Base-by-base conservation (phyloP, 2,113 vertebrate genomes). In the Myrmecophaga tridactyla region DNA sequence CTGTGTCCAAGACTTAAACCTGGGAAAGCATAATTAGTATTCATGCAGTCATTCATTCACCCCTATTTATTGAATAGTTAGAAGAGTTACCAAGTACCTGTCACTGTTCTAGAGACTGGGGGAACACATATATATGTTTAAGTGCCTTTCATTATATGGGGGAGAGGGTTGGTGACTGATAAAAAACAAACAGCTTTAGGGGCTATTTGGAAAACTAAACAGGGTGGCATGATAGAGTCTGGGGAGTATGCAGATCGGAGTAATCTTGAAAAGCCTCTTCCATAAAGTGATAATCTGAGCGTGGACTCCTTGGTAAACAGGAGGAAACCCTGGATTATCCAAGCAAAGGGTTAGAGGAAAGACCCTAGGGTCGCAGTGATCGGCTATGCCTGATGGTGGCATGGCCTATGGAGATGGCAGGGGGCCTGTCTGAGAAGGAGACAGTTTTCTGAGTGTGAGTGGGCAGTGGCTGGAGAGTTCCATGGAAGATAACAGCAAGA, bases 401-500 rank as follows among this genome's bases (percentile, higher is more conserved):
- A 15, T n/a, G 36, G 20, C 4, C 25, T 43, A 9, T 78, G 29
- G 4, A 34, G 9, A 7, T 17, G 36, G 14, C 17, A 46, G 78
- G 27, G 27, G 67, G 46, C n/a, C 11, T 31, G 39, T 53, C 39
- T 25, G 3, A n/a, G 48, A 58, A 31, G 18, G 53, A 53, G 53
- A 17, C 53, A 53, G 53, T 53, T 60, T 80, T 39, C 48, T 62
- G 51, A 29, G 41, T 11, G 4, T 41, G 39, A 53, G 25, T 17
- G 17, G 18, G 65, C 23, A 63, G 31, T 60, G 46, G 23, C 1
- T 13, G 0, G 20, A 27, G 4, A 2, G 1, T 4, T 1, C 21
- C 15, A 21, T 4, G 36, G 34, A 20, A 73, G 25, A 34, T 17
- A 62, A 70, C 6, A 62, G 23, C 21, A 27, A 9, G 23, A 65